phyloP scores from a whole-genome alignment of 2,797 vertebrate species.

The Bucorvus abyssinicus region DNA sequence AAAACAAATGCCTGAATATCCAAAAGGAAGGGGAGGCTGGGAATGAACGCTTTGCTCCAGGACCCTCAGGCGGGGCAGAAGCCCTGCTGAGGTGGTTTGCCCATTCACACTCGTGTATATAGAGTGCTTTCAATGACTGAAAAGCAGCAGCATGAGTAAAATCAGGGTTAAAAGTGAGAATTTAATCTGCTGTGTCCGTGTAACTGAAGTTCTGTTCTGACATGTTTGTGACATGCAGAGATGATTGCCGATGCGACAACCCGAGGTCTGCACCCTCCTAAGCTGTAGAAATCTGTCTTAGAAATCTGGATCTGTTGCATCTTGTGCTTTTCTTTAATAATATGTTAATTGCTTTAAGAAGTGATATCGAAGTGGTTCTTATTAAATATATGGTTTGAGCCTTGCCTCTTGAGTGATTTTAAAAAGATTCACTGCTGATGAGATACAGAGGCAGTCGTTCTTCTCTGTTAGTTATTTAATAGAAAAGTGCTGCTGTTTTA shows the following conservation, averaged over 20 bases:
- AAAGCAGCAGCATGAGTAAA: not conserved
- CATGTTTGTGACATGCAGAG: not conserved
- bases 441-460: conserved; percentile 29
- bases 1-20: not conserved
- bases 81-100: not conserved
- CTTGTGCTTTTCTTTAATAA: conserved; percentile 54
- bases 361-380: conserved; percentile 57
- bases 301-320: conserved; percentile 49
- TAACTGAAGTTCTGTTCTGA: not conserved
- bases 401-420: conserved; percentile 61
- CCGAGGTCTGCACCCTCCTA: not conserved
- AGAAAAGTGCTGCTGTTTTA: conserved; percentile 43
- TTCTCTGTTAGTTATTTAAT: conserved; percentile 14
- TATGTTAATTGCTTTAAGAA: conserved; percentile 64
- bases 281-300: not conserved
- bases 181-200: not conserved
- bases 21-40: not conserved
- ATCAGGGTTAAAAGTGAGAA: not conserved
- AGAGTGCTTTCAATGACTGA: not conserved
- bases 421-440: conserved; percentile 28
- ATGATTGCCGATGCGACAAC: not conserved
- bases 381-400: conserved; percentile 66
- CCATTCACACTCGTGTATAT: not conserved
- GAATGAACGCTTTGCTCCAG: not conserved
- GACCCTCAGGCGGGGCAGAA: not conserved